Conservation (phyloP, 2,113 vertebrate species). For the Pachypanchax playfairii region DNA sequence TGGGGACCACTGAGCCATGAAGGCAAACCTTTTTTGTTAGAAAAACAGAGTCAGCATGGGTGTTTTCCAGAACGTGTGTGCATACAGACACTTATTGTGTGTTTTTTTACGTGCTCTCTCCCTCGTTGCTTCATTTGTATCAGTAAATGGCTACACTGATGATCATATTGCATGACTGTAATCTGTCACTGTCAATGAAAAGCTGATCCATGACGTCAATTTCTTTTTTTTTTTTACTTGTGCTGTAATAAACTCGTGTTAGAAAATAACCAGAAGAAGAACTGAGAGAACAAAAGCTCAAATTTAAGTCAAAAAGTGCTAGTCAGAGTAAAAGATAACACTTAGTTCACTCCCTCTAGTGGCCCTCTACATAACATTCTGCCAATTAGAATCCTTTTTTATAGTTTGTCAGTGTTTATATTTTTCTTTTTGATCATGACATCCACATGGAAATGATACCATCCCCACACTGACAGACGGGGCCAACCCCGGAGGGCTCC, state of each 20-base stretch:
- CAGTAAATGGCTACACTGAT: constrained; percentile 58
- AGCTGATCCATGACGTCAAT: constrained; percentile 60
- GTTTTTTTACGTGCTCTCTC: constrained; percentile 27
- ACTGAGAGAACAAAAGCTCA: constrained; percentile 24
- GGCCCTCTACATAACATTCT: constrained; percentile 28
- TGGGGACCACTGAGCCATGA: constrained; percentile 25
- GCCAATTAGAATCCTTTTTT: neutral
- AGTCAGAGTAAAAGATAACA: constrained; percentile 7
- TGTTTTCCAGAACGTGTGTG: constrained; percentile 28
- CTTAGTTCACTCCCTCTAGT: constrained; percentile 59
- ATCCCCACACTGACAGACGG: constrained; percentile 65
- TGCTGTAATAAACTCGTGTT: constrained; percentile 54
- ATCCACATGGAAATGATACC: constrained; percentile 45
- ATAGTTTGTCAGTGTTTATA: constrained; percentile 1
- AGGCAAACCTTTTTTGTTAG: constrained; percentile 28
- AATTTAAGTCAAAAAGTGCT: constrained; percentile 6
- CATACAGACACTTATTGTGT: constrained; percentile 1
- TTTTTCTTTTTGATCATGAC: constrained; percentile 18
- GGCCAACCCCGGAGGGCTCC: constrained; percentile 66
- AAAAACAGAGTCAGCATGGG: constrained; percentile 27
- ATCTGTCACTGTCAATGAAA: constrained; percentile 58
- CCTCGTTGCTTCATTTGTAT: constrained; percentile 35
- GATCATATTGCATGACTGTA: constrained; percentile 51
- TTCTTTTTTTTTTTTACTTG: constrained; percentile 48
- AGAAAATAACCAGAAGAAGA: constrained; percentile 37